Base-by-base conservation (phyloP, 2,888 invertebrate genomes). In the Melieria crassipennis region DNA sequence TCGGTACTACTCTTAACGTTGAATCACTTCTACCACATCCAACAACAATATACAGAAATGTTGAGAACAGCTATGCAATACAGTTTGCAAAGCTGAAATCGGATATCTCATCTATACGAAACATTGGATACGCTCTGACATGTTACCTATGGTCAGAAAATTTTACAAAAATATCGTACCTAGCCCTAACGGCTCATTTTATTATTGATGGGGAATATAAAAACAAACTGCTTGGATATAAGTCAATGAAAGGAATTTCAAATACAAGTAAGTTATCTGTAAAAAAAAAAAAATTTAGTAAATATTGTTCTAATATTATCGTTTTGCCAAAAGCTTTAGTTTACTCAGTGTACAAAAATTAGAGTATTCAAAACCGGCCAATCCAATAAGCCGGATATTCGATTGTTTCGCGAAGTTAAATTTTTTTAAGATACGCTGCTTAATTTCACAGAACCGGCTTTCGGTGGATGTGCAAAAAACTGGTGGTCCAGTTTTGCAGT, bases 131-230 rank as follows among this genome's bases (percentile, higher is more conserved):
- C 43, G 66, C 69, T 63, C 69, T 67, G 1, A 66, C 69, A 16
- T 72, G 73, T 65, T 68, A 73, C n/a, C 42, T 73, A 64, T 73
- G 73, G 73, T 55, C 66, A 4, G 73, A 73, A 69, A 60, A 66
- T 56, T 70, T 58, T 67, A 57, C 60, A 1, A 63, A 63, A 67
- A 67, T 71, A n/a, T 63, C 66, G 1, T 72, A 72, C 50, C 72
- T 72, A 5, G 72, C 72, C 43, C 52, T 72, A 69, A 69, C 62
- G 13, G 50, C 16, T 66, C 72, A 72, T 69, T 72, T 72, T 52
- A 11, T 72, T 58, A 7, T 66, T 43, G 69, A 72, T 50, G 66
- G 69, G 45, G 50, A 63, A 4, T 63, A 48, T 58, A 63, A 72
- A 70, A 66, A 57, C 45, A 72, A 71, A 61, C 45, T 69, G 9